Conservation (phyloP, 2,113 vertebrate species). For the Shinisaurus crocodilurus region DNA sequence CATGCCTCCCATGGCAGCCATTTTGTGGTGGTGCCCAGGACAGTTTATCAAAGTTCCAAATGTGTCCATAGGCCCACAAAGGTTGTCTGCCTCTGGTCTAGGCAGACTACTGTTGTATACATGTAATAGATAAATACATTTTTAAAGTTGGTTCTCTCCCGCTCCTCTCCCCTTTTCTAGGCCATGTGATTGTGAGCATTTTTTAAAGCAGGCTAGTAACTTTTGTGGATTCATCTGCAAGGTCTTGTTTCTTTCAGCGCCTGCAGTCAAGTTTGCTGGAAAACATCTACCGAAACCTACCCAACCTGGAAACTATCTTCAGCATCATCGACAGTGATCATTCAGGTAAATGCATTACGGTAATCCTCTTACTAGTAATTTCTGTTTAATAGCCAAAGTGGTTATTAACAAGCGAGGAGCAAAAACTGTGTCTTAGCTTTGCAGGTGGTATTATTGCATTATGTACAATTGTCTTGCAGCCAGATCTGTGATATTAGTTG, state of each 20-base stretch:
- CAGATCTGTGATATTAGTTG: too few relatives aligned
- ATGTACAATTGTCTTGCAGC: background rate
- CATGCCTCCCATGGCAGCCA: too few relatives aligned
- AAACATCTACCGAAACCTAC: conserved; percentile 91
- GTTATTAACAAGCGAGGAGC: background rate
- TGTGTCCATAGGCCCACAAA: too few relatives aligned
- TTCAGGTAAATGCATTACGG: conserved; percentile 83
- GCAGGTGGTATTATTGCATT: background rate
- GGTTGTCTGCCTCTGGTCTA: too few relatives aligned
- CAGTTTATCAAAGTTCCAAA: too few relatives aligned
- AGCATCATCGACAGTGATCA: conserved; percentile 92
- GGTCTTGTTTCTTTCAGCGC: conserved; percentile 76
- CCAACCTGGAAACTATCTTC: conserved; percentile 94
- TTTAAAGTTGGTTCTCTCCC: background rate
- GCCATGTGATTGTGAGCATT: background rate
- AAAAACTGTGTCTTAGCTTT: background rate
- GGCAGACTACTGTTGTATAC: too few relatives aligned
- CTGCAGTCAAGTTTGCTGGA: conserved; percentile 91
- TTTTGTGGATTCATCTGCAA: background rate
- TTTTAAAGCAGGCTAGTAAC: background rate
- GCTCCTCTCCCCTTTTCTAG: background rate
- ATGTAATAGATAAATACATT: background rate
- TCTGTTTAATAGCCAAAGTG: background rate
- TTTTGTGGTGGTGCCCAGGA: too few relatives aligned
- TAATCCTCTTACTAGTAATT: background rate